phyloP scores from a whole-genome alignment of 2,888 invertebrate species.

The Crematogaster levior region DNA sequence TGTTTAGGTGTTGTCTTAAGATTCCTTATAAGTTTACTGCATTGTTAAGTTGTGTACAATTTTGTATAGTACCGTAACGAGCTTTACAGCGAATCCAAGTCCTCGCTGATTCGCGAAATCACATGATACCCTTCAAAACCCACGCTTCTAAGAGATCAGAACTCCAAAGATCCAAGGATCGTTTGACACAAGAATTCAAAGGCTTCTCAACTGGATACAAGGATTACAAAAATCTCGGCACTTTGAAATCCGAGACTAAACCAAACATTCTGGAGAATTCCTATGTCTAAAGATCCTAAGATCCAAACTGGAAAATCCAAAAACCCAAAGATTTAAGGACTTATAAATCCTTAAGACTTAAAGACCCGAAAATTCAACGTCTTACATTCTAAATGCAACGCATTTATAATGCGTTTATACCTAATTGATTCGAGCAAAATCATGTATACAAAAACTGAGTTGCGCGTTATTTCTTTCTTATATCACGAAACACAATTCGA shows the following conservation, averaged over 20 bases:
- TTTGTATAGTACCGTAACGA: slow-evolving; percentile 76
- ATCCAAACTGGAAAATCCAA: slow-evolving; percentile 43
- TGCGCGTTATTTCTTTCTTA: slow-evolving; percentile 65
- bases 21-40: slow-evolving; percentile 74
- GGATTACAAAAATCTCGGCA: not conserved
- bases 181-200: slow-evolving; percentile 26
- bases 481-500: slow-evolving; percentile 72
- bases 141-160: slow-evolving; percentile 65
- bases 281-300: slow-evolving; percentile 25
- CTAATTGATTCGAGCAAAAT: slow-evolving; percentile 65
- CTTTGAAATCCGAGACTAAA: slow-evolving; percentile 1
- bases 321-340: slow-evolving; percentile 42
- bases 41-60: slow-evolving; percentile 77
- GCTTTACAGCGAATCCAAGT: slow-evolving; percentile 73
- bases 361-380: slow-evolving; percentile 38
- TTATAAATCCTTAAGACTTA: slow-evolving; percentile 29
- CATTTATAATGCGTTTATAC: slow-evolving; percentile 48
- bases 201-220: not conserved
- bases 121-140: slow-evolving; percentile 75
- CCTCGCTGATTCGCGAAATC: slow-evolving; percentile 76
- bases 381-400: slow-evolving; percentile 59
- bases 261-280: slow-evolving; percentile 8
- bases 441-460: slow-evolving; percentile 68
- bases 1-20: slow-evolving; percentile 80
- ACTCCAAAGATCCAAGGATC: slow-evolving; percentile 47